Conservation (phyloP, 2,797 vertebrate genomes). For the Enteromius radiatus region DNA sequence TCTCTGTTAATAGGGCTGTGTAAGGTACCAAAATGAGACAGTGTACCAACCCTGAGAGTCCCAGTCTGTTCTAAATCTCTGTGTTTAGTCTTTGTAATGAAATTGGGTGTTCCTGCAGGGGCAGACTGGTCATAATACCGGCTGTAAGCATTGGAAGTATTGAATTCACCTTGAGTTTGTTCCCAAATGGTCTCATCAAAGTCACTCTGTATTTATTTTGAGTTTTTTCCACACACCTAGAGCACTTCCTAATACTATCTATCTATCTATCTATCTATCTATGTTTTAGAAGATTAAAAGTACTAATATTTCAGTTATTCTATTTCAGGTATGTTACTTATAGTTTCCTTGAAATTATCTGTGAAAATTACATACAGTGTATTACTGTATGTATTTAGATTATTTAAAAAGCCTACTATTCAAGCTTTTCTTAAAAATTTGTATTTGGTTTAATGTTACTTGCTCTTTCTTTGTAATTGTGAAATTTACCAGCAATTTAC, state of each 20-base stretch:
- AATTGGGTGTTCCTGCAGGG: conserved; percentile 31
- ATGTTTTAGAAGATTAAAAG: too few relatives aligned
- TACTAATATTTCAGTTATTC: neutral
- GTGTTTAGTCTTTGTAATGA: conserved; percentile 76
- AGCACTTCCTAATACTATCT: neutral
- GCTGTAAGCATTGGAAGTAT: neutral
- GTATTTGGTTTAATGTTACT: neutral
- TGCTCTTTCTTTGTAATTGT: neutral
- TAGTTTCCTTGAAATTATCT: neutral
- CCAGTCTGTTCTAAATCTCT: conserved; percentile 69
- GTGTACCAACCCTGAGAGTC: conserved; percentile 61
- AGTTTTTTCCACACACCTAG: neutral
- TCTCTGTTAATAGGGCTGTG: conserved; percentile 28
- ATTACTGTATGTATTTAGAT: neutral
- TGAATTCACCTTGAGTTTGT: neutral
- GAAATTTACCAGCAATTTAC: neutral
- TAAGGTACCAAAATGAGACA: neutral
- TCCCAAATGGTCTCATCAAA: conserved; percentile 20
- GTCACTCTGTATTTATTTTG: neutral
- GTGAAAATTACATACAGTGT: neutral
- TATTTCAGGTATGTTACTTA: neutral
- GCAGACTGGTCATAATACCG: conserved; percentile 51
- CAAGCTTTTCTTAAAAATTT: neutral
- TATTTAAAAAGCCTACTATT: neutral
- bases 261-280: too few relatives aligned